Conservation (phyloP, 2,113 vertebrate genomes). For the Lota lota region DNA sequence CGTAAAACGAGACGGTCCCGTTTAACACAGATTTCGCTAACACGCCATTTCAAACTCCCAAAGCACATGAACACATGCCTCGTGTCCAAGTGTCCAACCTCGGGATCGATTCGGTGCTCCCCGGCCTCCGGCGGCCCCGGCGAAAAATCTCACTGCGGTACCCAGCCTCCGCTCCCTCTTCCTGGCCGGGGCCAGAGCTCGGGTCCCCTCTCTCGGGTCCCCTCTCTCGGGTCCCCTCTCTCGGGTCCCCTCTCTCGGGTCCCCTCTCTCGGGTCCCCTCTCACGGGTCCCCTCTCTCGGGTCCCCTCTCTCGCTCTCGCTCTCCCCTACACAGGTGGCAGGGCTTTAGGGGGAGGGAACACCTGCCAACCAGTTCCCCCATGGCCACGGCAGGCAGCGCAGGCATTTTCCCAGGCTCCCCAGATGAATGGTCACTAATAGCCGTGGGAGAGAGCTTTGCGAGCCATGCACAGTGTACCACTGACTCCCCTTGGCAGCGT, state of each 20-base stretch:
- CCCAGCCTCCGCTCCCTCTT: slow-evolving; percentile 29
- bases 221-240: no score
- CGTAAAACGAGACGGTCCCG: slow-evolving; percentile 56
- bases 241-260: no score
- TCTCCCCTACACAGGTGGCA: slow-evolving; percentile 65
- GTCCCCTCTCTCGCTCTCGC: slow-evolving; percentile 40
- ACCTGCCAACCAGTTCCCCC: slow-evolving; percentile 79
- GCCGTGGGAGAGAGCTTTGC: slow-evolving; percentile 84
- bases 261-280: no score
- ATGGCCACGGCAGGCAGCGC: slow-evolving; percentile 73
- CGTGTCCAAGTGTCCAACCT: not conserved
- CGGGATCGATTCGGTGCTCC: slow-evolving; percentile 18
- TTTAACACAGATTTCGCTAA: slow-evolving; percentile 57
- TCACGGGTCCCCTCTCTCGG: no score
- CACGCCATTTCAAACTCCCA: slow-evolving; percentile 53
- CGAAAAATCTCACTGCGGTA: slow-evolving; percentile 28
- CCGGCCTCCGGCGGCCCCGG: slow-evolving; percentile 12
- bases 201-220: slow-evolving; percentile 51
- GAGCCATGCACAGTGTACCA: slow-evolving; percentile 65
- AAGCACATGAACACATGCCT: slow-evolving; percentile 61
- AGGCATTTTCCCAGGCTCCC: slow-evolving; percentile 88
- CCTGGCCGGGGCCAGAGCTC: slow-evolving; percentile 49
- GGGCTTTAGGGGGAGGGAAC: slow-evolving; percentile 69
- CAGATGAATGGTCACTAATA: slow-evolving; percentile 78
- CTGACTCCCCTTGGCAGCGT: slow-evolving; percentile 79